A percentile compares a stretch with the other conserved stretches of the same genome.
Evolutionary conservation across 2,113 vertebrate species (phyloP).

Genomic region (Pollimyrus isidori): DNA sequence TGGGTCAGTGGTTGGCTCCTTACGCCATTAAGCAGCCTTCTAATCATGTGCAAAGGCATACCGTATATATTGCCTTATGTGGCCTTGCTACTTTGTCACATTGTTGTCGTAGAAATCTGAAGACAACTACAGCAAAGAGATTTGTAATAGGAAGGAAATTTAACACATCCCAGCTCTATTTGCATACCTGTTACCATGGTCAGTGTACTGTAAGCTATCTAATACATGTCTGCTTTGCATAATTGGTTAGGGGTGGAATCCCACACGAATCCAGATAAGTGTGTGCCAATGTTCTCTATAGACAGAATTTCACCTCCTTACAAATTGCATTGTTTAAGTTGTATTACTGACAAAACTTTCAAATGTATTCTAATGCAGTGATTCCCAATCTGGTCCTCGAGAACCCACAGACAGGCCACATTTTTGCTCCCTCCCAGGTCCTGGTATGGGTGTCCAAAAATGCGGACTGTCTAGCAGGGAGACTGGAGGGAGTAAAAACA

Average conservation of each 20-base stretch:
- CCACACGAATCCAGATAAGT: background rate
- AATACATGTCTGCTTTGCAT: background rate
- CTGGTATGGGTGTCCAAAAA: background rate
- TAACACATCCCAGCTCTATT: background rate
- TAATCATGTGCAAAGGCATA: background rate
- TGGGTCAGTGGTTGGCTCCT: background rate
- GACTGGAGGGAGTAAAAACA: background rate
- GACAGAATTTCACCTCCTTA: background rate
- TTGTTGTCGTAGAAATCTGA: background rate
- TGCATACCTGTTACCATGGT: background rate
- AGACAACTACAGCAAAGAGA: background rate
- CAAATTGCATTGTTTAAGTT: background rate
- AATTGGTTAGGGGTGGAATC: background rate
- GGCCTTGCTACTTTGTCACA: background rate
- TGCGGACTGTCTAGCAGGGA: background rate
- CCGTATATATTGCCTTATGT: background rate
- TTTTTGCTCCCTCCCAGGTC: background rate
- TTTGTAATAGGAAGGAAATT: background rate
- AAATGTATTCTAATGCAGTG: background rate
- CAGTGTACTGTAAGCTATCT: background rate
- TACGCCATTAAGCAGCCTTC: background rate
- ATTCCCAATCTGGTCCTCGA: background rate
- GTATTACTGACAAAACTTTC: background rate
- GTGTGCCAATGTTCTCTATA: background rate
- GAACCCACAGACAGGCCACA: background rate